Percentiles rank a stretch among this genome's conserved stretches.
These are phyloP conservation scores for Prunella himalayana DNA, from an alignment of 2,113 vertebrate species.

Conservation along the genomic window DNA sequence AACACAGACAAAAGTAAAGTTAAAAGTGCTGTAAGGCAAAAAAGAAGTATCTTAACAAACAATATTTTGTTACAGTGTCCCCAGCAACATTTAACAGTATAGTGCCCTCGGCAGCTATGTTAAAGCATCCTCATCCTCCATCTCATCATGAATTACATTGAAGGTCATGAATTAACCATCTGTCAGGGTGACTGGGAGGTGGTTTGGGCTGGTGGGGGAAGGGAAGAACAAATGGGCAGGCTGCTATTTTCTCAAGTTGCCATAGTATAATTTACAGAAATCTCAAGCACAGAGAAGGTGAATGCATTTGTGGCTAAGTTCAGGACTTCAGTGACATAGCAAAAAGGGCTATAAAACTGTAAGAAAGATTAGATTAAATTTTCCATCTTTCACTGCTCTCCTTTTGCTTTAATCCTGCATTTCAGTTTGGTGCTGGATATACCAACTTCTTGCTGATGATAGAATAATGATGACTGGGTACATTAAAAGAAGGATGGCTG, in stretches of 20 bases:
- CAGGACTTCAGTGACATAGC: background rate
- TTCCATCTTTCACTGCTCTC: background rate
- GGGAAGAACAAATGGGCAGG: background rate
- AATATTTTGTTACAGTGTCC: background rate
- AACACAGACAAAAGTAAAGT: background rate
- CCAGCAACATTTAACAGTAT: background rate
- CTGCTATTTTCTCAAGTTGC: background rate
- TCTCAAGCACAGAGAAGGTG: background rate
- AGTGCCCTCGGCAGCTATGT: background rate
- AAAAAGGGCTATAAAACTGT: background rate
- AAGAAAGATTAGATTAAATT: background rate
- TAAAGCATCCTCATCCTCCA: background rate
- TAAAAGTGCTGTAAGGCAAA: background rate
- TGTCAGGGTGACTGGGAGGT: background rate
- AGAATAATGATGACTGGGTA: background rate
- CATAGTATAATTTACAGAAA: background rate
- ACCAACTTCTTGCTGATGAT: background rate
- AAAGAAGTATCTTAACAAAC: background rate
- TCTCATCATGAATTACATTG: background rate
- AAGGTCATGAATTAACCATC: background rate
- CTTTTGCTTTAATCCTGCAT: background rate
- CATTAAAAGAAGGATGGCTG: background rate
- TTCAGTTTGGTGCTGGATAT: background rate
- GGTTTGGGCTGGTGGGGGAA: background rate
- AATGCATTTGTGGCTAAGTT: background rate